Evolutionary conservation across 2,113 vertebrate genomes (phyloP).

Genomic region (Cavia aperea): DNA sequence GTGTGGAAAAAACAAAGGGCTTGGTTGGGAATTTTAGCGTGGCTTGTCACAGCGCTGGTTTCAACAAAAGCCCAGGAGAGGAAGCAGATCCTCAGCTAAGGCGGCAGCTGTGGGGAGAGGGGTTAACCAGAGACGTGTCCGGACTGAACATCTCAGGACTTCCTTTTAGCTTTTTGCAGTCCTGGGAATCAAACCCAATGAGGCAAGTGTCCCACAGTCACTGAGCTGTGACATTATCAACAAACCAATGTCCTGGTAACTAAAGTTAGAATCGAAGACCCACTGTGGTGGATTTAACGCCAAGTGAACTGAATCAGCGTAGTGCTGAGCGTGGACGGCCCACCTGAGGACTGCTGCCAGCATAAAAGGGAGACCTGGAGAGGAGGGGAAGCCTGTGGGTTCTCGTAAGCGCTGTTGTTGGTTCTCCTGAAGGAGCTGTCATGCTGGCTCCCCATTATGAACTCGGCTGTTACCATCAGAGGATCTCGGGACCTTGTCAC

Average conservation of each 20-base stretch:
- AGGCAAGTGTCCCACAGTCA: neutral
- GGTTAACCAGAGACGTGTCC: neutral
- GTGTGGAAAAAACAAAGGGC: neutral
- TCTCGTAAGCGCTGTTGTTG: too few relatives aligned
- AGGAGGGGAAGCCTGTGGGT: too few relatives aligned
- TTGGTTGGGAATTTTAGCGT: too few relatives aligned
- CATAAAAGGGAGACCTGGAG: too few relatives aligned
- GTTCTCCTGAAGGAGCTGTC: too few relatives aligned
- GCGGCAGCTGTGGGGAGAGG: neutral
- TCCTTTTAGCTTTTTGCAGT: neutral
- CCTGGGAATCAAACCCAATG: neutral
- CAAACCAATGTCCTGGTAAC: neutral
- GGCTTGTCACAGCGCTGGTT: neutral
- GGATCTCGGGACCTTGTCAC: too few relatives aligned
- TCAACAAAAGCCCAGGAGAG: neutral
- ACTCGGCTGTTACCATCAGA: too few relatives aligned
- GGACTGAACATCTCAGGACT: neutral
- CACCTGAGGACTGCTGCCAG: too few relatives aligned
- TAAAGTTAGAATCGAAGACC: neutral
- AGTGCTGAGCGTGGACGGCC: too few relatives aligned
- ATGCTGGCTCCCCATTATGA: too few relatives aligned
- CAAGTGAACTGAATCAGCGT: too few relatives aligned
- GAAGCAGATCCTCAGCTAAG: neutral
- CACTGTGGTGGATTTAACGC: too few relatives aligned
- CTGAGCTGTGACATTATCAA: neutral